These are phyloP conservation scores for Condylura cristata DNA, from an alignment of 2,113 vertebrate species.

Conservation along the genomic window DNA sequence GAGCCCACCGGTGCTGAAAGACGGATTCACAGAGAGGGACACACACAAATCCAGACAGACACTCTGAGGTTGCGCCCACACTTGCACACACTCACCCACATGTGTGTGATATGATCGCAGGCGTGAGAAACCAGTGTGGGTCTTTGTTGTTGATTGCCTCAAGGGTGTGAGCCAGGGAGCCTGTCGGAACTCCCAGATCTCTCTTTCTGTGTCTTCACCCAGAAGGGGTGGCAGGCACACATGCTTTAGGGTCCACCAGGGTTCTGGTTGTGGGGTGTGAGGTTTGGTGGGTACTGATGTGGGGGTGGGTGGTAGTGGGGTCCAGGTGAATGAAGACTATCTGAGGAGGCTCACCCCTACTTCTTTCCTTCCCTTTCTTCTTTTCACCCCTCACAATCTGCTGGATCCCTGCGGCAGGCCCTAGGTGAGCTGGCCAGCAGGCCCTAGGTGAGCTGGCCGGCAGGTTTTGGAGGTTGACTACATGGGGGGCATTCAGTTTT, in stretches of 20 bases:
- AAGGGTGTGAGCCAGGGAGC: constrained; percentile 70
- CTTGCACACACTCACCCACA: constrained; percentile 61
- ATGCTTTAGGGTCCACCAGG: background rate
- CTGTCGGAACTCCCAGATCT: constrained; percentile 68
- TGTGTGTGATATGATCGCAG: constrained; percentile 77
- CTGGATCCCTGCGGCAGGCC: background rate
- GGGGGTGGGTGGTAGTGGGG: background rate
- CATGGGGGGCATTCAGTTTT: background rate
- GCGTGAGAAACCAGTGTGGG: constrained; percentile 70
- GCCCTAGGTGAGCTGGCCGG: background rate
- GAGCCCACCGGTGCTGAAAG: constrained; percentile 25
- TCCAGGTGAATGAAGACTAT: background rate
- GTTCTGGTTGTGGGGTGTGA: constrained; percentile 32
- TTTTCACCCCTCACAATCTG: background rate
- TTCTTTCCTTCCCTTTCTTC: background rate
- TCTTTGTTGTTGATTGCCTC: constrained; percentile 78
- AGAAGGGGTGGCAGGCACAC: background rate
- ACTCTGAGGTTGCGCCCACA: constrained; percentile 63
- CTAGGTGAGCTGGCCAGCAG: background rate
- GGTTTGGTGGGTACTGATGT: background rate
- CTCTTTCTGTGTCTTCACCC: background rate
- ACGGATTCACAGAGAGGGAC: constrained; percentile 30
- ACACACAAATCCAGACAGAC: constrained; percentile 58
- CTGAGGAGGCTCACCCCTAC: background rate
- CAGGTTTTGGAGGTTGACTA: background rate